Conservation (phyloP, 2,113 vertebrate genomes). For the Mobula birostris region DNA sequence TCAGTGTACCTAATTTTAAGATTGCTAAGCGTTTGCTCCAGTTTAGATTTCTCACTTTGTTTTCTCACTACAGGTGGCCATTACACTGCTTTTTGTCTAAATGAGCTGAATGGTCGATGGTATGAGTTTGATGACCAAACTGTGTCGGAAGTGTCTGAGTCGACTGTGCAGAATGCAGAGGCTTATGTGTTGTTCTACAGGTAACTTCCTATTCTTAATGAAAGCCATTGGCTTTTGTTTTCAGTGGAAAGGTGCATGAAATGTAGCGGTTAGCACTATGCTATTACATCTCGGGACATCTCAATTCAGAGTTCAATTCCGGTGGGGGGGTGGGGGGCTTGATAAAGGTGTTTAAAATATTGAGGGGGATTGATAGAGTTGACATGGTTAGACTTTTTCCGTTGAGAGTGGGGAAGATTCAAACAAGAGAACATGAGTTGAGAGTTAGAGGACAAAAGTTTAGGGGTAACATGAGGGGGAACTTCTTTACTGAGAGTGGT, state of each 20-base stretch:
- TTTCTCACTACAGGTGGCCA: constrained; percentile 72
- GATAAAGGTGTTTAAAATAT: too few relatives aligned
- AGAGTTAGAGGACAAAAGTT: too few relatives aligned
- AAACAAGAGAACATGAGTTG: too few relatives aligned
- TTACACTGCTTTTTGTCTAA: constrained; percentile 93
- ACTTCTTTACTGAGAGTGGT: too few relatives aligned
- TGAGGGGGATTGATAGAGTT: too few relatives aligned
- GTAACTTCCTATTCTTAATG: constrained; percentile 50
- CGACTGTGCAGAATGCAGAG: constrained; percentile 89
- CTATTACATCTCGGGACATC: too few relatives aligned
- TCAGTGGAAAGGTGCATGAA: not conserved
- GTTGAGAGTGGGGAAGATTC: too few relatives aligned
- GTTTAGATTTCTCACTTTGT: not conserved
- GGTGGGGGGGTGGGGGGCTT: too few relatives aligned
- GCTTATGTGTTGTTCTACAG: constrained; percentile 98
- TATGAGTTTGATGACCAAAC: constrained; percentile 98
- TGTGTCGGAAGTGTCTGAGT: constrained; percentile 90
- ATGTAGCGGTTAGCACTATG: too few relatives aligned
- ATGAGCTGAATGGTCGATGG: constrained; percentile 85
- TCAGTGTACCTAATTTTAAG: constrained; percentile 30
- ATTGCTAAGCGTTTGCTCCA: not conserved
- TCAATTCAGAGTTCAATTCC: too few relatives aligned
- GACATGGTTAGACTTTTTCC: too few relatives aligned
- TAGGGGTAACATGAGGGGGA: too few relatives aligned
- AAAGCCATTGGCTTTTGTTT: not conserved